Evolutionary conservation across 2,888 invertebrate genomes (phyloP), one percentile per base, ranked within the genome.

Genomic region (Cantharis rustica): DNA sequence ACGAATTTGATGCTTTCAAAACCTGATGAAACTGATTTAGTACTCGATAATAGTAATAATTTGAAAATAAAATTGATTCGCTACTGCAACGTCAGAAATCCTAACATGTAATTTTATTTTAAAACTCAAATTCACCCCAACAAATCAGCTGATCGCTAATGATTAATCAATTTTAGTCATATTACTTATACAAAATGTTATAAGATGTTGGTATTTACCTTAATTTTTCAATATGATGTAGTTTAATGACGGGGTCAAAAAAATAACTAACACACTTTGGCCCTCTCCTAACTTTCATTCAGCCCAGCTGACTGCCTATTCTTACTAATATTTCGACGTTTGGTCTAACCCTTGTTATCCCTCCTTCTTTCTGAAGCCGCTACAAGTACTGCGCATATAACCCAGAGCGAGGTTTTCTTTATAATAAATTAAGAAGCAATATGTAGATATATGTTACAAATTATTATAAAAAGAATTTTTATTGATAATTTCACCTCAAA

Each of bases 261-360:
- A 81, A 78, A 79, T 69, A 70, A 79, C 80, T 76, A 80, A 79
- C 80, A 78, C 82, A 80, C 82, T 78, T 47, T 77, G 79, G 79
- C 73, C 80, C 79, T 71, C 79, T 68, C 80, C 80, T 81, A 81
- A 79, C 79, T 79, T 81, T 80, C 82, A 81, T 82, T 81, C 81
- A 82, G 82, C 83, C 77, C 83, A 83, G 82, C 84, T 84, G 84
- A 84, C 83, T 83, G 81, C 83, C 82, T 82, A 74, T 74, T 74
- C 47, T 69, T 63, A 61, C 62, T 26, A 66, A 61, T 63, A 17
- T 68, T 71, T 20, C 71, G 75, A 71, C 27, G 71, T 23, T 23
- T 23, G 23, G 23, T 71, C 71, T 63, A 68, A 66, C 78, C 78
- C 80, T 80, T 73, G 78, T 76, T 72, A 75, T 77, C 77, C 75